Percentiles rank a stretch among this genome's conserved stretches.
These are phyloP conservation scores for Phocides pigmalion DNA, from an alignment of 1,140 invertebrate species.

Conservation along the genomic window DNA sequence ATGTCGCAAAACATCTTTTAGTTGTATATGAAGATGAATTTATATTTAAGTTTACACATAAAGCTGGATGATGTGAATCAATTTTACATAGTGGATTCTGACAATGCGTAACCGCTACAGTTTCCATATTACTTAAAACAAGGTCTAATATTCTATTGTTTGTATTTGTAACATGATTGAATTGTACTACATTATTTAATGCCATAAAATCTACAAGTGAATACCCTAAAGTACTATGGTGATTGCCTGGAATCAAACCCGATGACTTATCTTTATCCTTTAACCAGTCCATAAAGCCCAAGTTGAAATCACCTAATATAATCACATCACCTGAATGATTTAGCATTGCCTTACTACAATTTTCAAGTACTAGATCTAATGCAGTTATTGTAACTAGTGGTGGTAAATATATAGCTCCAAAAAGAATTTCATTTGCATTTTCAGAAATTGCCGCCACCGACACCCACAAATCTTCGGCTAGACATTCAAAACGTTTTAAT, in stretches of 20 bases:
- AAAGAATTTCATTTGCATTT: constrained; percentile 10
- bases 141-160: constrained; percentile 36
- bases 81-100: constrained; percentile 25
- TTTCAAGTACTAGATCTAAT: not conserved
- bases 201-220: constrained; percentile 35
- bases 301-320: constrained; percentile 35
- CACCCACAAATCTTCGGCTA: constrained; percentile 39
- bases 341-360: constrained; percentile 13
- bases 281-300: constrained; percentile 29
- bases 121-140: constrained; percentile 13
- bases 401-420: constrained; percentile 24
- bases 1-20: constrained; percentile 18
- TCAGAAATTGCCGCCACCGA: not conserved
- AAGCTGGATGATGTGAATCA: constrained; percentile 36
- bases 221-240: constrained; percentile 30
- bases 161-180: constrained; percentile 29
- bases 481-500: constrained; percentile 29
- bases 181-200: constrained; percentile 29
- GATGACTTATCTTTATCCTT: not conserved
- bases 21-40: not conserved
- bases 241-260: constrained; percentile 11
- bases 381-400: constrained; percentile 4
- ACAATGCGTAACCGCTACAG: constrained; percentile 16
- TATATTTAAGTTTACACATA: constrained; percentile 16
- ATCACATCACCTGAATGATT: constrained; percentile 19